Conservation (phyloP, 2,888 invertebrate genomes). For the Tetranychus piercei region DNA sequence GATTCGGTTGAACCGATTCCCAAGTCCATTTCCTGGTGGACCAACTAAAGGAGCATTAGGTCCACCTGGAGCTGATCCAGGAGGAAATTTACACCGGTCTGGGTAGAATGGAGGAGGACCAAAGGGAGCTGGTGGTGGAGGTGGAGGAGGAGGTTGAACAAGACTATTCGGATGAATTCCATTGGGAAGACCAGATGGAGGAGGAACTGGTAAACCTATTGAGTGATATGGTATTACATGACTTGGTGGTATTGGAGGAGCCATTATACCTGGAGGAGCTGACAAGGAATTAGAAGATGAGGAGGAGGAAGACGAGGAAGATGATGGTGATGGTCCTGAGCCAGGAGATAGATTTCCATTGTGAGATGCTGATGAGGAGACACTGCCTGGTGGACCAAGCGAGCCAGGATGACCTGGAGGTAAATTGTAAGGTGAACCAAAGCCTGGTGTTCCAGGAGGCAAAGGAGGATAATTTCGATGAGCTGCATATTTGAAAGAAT, state of each 20-base stretch:
- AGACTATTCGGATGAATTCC: background rate
- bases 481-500: background rate
- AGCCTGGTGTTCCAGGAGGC: background rate
- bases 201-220: background rate
- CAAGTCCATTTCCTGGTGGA: conserved; percentile 4
- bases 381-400: background rate
- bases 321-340: background rate
- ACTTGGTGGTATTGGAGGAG: conserved; percentile 8
- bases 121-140: conserved; percentile 14
- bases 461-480: background rate
- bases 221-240: background rate
- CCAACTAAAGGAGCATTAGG: background rate
- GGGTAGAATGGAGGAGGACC: background rate
- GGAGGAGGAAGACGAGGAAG: background rate
- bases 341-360: background rate
- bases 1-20: conserved; percentile 23
- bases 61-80: background rate
- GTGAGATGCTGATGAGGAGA: background rate
- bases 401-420: background rate
- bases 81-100: conserved; percentile 16
- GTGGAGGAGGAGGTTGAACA: conserved; percentile 15
- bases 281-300: background rate
- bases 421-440: background rate
- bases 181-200: background rate
- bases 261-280: conserved; percentile 6